Conservation (phyloP, 2,797 vertebrate species). For the Myioborus melanocephalus region DNA sequence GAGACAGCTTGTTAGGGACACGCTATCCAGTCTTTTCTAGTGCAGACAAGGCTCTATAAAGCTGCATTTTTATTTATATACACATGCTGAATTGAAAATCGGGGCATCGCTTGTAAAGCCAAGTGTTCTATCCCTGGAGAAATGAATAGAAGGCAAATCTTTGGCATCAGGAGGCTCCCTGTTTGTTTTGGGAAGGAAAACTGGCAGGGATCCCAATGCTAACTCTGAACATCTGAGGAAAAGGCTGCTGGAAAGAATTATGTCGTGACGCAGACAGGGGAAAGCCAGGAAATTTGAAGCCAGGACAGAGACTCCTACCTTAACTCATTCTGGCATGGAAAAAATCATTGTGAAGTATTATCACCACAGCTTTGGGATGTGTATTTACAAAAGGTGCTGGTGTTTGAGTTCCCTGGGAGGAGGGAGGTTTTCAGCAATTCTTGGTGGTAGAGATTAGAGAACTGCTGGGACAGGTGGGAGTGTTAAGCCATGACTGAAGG, state of each 20-base stretch:
- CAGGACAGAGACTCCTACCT: not conserved
- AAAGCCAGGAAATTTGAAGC: conserved; percentile 17
- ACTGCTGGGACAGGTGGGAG: not conserved
- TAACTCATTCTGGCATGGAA: conserved; percentile 21
- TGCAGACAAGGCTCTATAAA: not conserved
- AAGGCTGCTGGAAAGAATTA: conserved; percentile 49
- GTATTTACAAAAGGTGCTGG: accelerated
- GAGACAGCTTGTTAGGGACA: conserved; percentile 15
- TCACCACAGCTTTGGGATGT: not conserved
- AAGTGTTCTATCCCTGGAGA: conserved; percentile 2
- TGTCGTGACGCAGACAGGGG: not conserved
- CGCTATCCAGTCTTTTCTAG: not conserved
- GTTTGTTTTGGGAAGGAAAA: conserved; percentile 57
- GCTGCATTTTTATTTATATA: conserved; percentile 13
- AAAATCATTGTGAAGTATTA: not conserved
- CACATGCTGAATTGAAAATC: not conserved
- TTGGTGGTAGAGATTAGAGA: not conserved
- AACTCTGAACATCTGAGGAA: conserved; percentile 50
- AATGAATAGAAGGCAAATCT: conserved; percentile 27
- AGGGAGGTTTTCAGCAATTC: not conserved
- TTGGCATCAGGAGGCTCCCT: conserved; percentile 2
- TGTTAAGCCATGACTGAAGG: not conserved
- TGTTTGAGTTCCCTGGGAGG: not conserved
- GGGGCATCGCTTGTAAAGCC: not conserved
- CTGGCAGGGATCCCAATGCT: conserved; percentile 21